Evolutionary conservation across 2,113 vertebrate genomes (phyloP).

Genomic region (Microtus montanus): DNA sequence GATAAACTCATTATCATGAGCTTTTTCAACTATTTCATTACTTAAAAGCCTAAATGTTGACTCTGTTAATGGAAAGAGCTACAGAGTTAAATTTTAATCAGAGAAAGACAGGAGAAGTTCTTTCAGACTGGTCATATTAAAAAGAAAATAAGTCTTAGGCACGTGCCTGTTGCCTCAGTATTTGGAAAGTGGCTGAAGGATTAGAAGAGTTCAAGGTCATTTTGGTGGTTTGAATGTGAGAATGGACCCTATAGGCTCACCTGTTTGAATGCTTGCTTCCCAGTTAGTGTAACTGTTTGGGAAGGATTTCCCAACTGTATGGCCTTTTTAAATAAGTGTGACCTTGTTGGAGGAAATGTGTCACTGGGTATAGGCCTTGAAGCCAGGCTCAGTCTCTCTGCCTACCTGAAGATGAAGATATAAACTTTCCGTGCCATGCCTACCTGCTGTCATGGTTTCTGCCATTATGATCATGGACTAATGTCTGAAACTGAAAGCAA

Average conservation of each 20-base stretch:
- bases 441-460: not conserved
- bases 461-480: not conserved
- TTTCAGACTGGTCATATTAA: not conserved
- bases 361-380: not conserved
- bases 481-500: not conserved
- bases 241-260: not conserved
- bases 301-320: not conserved
- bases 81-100: not conserved
- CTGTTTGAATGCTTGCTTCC: too few relatives aligned
- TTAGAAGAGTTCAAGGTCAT: not conserved
- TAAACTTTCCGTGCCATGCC: not conserved
- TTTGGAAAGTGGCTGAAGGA: not conserved
- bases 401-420: not conserved
- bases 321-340: not conserved
- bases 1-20: not conserved
- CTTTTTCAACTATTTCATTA: not conserved
- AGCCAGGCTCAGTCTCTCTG: not conserved
- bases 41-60: slow-evolving; percentile 30
- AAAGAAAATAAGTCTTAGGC: not conserved
- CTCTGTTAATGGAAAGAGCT: slow-evolving; percentile 32
- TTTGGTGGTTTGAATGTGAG: not conserved
- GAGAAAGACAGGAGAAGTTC: not conserved
- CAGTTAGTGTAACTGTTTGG: not conserved
- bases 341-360: not conserved
- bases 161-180: not conserved